Evolutionary conservation across 2,797 vertebrate genomes (phyloP).

Genomic region (Sarcoramphus papa): DNA sequence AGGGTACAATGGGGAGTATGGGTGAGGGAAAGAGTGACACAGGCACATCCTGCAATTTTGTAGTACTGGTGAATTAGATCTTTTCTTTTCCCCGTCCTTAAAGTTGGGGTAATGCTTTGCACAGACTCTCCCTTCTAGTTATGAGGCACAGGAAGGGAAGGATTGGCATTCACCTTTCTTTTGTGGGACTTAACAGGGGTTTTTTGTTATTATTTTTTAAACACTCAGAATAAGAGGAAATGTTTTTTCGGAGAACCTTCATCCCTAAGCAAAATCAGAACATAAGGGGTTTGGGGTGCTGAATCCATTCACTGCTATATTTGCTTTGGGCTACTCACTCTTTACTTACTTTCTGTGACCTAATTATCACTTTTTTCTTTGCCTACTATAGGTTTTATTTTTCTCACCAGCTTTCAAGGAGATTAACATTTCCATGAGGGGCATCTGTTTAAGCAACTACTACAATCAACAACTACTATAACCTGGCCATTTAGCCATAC

Average conservation of each 20-base stretch:
- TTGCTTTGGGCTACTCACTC: background rate
- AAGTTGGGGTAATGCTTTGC: background rate
- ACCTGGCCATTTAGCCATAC: background rate
- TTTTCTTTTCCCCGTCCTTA: background rate
- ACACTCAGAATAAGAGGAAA: background rate
- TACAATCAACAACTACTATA: background rate
- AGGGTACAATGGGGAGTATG: background rate
- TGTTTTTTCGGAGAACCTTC: background rate
- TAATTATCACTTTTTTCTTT: background rate
- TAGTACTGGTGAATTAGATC: background rate
- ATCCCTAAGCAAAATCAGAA: background rate
- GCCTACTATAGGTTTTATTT: background rate
- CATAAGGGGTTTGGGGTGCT: background rate
- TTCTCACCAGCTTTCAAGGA: background rate
- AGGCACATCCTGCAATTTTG: background rate
- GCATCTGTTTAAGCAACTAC: background rate
- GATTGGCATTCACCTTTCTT: background rate
- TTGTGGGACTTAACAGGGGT: background rate
- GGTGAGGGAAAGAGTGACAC: background rate
- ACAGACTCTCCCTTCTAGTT: background rate
- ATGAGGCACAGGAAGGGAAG: background rate
- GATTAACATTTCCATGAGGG: background rate
- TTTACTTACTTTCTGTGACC: background rate
- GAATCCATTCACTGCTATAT: background rate
- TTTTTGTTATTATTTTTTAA: background rate